Percentiles rank a stretch among this genome's conserved stretches.
Evolutionary conservation across 2,113 vertebrate species (phyloP).

Genomic region (Polyodon spathula): DNA sequence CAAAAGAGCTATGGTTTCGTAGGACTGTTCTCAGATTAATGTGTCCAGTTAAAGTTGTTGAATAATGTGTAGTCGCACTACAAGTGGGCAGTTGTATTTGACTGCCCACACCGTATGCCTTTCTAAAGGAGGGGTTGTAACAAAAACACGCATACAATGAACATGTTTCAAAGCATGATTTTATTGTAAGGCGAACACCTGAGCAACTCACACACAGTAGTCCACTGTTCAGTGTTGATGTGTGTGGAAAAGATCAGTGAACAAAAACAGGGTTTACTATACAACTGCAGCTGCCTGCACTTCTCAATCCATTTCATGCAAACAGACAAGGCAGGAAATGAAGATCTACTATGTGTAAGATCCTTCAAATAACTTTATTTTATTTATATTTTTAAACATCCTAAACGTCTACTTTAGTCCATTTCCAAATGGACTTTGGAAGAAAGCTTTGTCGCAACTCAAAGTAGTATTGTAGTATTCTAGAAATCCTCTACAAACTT

Average conservation of each 20-base stretch:
- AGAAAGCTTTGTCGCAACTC: background rate
- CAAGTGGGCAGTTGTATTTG: no score
- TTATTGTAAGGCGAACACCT: slow-evolving; percentile 42
- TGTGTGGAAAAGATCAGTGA: background rate
- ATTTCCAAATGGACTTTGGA: background rate
- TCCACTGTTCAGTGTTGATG: background rate
- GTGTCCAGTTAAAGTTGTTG: no score
- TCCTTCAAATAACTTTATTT: background rate
- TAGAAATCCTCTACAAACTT: slow-evolving; percentile 39
- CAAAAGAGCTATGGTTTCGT: no score
- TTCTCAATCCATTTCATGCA: background rate
- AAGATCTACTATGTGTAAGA: no score
- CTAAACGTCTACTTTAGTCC: background rate
- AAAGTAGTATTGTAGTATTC: background rate
- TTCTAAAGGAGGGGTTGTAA: background rate
- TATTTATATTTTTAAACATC: background rate
- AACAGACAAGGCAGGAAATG: background rate
- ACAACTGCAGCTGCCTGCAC: background rate
- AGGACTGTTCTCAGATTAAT: no score
- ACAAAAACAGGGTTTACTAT: background rate
- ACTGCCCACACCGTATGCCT: no score
- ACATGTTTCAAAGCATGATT: slow-evolving; percentile 15
- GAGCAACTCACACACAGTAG: slow-evolving; percentile 28
- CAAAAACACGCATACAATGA: background rate
- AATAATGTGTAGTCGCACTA: no score